Evolutionary conservation across 1,140 invertebrate species (phyloP), one percentile per base, ranked within the genome.

Genomic region (silkworm (Bombyx mori)): DNA sequence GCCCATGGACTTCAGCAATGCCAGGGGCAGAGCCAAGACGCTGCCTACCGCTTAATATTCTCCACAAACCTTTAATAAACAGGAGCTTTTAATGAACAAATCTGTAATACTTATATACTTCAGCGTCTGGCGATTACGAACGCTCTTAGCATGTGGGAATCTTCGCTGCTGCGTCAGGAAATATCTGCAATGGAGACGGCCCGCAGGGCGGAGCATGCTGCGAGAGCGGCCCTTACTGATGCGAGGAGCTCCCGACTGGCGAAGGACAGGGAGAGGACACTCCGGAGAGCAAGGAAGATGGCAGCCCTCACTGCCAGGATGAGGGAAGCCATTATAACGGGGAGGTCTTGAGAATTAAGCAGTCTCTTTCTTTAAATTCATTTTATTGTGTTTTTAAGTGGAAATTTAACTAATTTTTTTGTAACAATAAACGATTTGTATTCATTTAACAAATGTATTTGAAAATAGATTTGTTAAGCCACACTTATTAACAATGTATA

Each of bases 61-160:
- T n/a, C n/a, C n/a, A n/a, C n/a, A n/a, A n/a, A n/a, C n/a, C n/a
- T n/a, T n/a, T 1, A 35, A 4, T 4, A 35, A 35, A 35, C 26
- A 35, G 26, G 1, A 35, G 4, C 4, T 35, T 35, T 35, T 35
- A 35, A 35, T 35, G 4, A 35, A 35, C 26, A 35, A 35, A 35
- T 35, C 26, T 35, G 26, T 35, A 4, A 35, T 35, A 35, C 4
- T n/a, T n/a, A n/a, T 35, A 4, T 56, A 42, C 54, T 57, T 60
- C 66, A 85, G 82, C 69, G 77, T 8, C 59, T 70, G 18, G 76
- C 80, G 10, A 81, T 83, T 57, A 48, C 62, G 7, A 81, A 81
- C 62, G 75, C 79, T 0, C 69, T 83, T 0, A 77, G 54, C 42
- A 65, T 60, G 7, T 83, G 82, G 82, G 80, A 82, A 52, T 60